These are phyloP conservation scores for Alligator mississippiensis DNA, from an alignment of 2,113 vertebrate genomes.

Conservation along the genomic window DNA sequence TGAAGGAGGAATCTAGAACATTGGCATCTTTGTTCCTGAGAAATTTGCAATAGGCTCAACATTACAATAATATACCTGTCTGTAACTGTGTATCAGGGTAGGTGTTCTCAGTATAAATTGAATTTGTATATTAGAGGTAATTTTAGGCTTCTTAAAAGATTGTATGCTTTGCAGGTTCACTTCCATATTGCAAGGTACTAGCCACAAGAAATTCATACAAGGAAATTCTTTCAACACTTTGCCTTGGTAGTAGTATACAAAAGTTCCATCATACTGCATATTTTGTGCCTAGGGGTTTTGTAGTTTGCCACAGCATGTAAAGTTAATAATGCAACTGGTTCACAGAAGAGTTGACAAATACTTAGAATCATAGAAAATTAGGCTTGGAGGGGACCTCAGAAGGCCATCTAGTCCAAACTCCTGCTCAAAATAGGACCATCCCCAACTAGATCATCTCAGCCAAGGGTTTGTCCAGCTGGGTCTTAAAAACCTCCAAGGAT, in stretches of 20 bases:
- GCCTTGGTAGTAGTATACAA: not conserved
- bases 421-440: too few relatives aligned
- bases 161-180: not conserved
- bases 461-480: too few relatives aligned
- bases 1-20: not conserved
- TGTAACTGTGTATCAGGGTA: not conserved
- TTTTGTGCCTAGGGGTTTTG: not conserved
- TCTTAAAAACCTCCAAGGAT: too few relatives aligned
- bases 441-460: too few relatives aligned
- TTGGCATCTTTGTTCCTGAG: not conserved
- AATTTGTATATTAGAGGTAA: not conserved
- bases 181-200: not conserved
- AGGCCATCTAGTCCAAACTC: too few relatives aligned
- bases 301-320: not conserved
- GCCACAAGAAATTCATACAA: not conserved
- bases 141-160: not conserved
- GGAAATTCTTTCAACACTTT: not conserved
- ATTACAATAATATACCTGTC: not conserved
- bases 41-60: not conserved
- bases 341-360: not conserved
- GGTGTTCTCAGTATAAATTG: not conserved
- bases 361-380: not conserved
- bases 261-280: not conserved
- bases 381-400: too few relatives aligned
- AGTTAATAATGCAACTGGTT: not conserved